Evolutionary conservation across 1,140 invertebrate species (phyloP), one percentile per base, ranked within the genome.

Genomic region (Tetraneura akinire): DNA sequence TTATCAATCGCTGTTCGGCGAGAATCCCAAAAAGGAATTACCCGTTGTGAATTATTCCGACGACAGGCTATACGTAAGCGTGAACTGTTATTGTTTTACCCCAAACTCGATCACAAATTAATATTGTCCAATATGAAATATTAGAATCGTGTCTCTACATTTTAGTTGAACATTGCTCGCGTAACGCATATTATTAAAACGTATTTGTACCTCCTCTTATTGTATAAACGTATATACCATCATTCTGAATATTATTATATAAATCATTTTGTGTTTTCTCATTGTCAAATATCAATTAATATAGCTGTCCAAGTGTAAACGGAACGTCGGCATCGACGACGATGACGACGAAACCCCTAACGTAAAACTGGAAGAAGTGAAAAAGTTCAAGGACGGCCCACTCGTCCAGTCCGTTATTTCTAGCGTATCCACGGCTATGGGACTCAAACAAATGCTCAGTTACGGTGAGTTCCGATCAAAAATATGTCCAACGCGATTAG

Each of bases 371-470:
- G 64, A 62, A 49, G 81, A 83, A 47, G 81, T 49, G n/a, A 62
- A 81, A 26, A 55, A 80, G 42, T 83, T 83, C 80, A 32, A 78
- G 37, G 66, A 81, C 37, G 51, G 80, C 4, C 26, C 78, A 13
- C 26, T 80, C 1, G 80, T 82, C 49, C 76, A 62, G 37, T 80
- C 80, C 13, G 26, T 82, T 5, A 80, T 84, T 8, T 51, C 81
- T 8, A 73, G 70, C 4, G 81, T 84, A 1, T 83, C 83, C 76
- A 62, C 26, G 21, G 64, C 82, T n/a, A 81, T 84, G n/a, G 83
- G 83, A 62, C 83, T 83, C 62, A 49, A 60, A n/a, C 81, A 83
- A 66, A 81, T 82, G 47, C 64, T 84, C 8, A 81, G 81, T 11
- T 73, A 80, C 14, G 81, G 83, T 84, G 80, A 80, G 81, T 82